Conservation (phyloP, 2,888 invertebrate species). For the Plebejus argus region DNA sequence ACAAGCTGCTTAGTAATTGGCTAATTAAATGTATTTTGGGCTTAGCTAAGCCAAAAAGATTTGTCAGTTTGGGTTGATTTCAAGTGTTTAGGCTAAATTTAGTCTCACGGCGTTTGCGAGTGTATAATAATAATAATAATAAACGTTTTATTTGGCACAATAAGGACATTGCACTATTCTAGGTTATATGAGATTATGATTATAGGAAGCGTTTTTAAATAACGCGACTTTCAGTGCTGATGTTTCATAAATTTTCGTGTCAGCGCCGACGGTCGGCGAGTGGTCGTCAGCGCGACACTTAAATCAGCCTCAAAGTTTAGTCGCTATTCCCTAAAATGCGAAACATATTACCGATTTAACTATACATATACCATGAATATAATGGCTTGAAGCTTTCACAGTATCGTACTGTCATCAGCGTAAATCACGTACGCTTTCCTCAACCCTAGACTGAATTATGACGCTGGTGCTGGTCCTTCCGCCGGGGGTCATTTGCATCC, state of each 20-base stretch:
- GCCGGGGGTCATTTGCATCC: conserved; percentile 14
- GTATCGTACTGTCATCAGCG: not conserved
- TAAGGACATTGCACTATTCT: too few relatives aligned
- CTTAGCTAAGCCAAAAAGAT: not conserved
- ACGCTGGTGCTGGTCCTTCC: conserved; percentile 10
- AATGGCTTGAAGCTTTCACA: not conserved
- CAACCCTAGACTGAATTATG: conserved; percentile 11
- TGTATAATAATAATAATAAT: too few relatives aligned
- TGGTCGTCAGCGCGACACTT: too few relatives aligned
- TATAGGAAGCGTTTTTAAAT: too few relatives aligned
- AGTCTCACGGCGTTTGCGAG: too few relatives aligned
- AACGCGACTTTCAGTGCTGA: too few relatives aligned
- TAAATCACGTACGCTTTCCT: conserved; percentile 4
- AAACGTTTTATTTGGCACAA: too few relatives aligned
- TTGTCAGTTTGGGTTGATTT: not conserved
- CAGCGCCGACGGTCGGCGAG: too few relatives aligned
- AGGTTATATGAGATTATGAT: too few relatives aligned
- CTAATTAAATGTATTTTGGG: not conserved
- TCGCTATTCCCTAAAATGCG: not conserved
- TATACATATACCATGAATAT: not conserved
- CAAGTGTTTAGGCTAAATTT: not conserved
- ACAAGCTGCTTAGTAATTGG: not conserved
- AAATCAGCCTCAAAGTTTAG: not conserved
- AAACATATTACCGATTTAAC: not conserved
- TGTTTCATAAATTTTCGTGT: not conserved